phyloP scores from a whole-genome alignment of 2,888 invertebrate genomes.

The Hydrotaea diabolus region DNA sequence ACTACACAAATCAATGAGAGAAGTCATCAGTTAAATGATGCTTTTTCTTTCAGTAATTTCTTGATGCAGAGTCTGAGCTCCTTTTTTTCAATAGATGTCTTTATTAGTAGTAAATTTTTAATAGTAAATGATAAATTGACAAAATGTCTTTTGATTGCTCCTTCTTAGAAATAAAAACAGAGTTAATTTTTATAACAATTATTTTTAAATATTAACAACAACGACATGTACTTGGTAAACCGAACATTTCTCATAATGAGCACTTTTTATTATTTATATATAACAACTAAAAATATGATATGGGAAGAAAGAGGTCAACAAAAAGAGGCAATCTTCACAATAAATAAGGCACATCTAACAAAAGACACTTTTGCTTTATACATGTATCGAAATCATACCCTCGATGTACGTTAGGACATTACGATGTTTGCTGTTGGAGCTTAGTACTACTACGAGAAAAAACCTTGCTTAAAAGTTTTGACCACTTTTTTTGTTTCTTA shows the following conservation, averaged over 20 bases:
- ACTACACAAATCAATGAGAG: no score
- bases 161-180: background rate
- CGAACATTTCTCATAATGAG: background rate
- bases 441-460: slow-evolving; percentile 74
- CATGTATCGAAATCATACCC: background rate
- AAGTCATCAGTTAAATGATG: no score
- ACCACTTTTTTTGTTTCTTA: slow-evolving; percentile 73
- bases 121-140: background rate
- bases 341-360: background rate
- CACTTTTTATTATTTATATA: background rate
- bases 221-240: no score
- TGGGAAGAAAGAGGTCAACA: background rate
- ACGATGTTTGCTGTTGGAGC: slow-evolving; percentile 62
- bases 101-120: background rate
- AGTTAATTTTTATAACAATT: background rate
- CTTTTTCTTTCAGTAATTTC: no score
- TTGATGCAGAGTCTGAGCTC: no score
- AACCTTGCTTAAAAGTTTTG: slow-evolving; percentile 72
- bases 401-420: no score
- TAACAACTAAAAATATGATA: background rate
- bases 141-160: slow-evolving; percentile 12
- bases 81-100: background rate
- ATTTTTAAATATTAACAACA: no score
- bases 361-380: background rate
- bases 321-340: background rate